phyloP scores from a whole-genome alignment of 2,888 invertebrate species.

The Lamellibrachia satsuma region DNA sequence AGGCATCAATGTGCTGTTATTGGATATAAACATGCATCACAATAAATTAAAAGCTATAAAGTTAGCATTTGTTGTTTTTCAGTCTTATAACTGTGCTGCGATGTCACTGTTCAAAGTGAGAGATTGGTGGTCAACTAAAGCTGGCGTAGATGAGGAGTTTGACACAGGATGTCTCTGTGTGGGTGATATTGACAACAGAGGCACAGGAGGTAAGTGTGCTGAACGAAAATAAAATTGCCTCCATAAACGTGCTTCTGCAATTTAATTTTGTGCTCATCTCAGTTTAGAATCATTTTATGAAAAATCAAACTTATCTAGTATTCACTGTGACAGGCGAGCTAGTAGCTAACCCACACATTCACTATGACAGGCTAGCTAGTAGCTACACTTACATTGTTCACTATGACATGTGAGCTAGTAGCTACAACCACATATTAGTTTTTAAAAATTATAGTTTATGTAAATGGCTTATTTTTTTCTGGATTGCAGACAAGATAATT shows the following conservation, averaged over 20 bases:
- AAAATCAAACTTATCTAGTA: too few species aligned
- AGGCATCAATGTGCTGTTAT: not conserved
- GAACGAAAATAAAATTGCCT: not conserved
- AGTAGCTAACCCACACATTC: not conserved
- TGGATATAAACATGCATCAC: not conserved
- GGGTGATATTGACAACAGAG: constrained; percentile 67
- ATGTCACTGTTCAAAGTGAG: constrained; percentile 95
- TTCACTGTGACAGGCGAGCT: not conserved
- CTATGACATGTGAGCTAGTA: not conserved
- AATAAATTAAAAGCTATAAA: not conserved
- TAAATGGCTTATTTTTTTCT: not conserved
- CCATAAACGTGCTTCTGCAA: not conserved
- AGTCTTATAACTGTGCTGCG: not conserved
- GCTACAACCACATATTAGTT: not conserved
- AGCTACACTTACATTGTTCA: not conserved
- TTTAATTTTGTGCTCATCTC: too few species aligned
- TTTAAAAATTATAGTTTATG: not conserved
- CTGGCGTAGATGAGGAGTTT: constrained; percentile 74
- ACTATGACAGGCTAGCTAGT: not conserved
- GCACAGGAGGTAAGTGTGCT: constrained; percentile 43
- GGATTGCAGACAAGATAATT: constrained; percentile 73
- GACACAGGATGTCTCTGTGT: constrained; percentile 69
- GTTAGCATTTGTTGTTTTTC: not conserved
- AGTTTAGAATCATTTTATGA: not conserved
- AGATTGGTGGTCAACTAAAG: constrained; percentile 86